Evolutionary conservation across 2,113 vertebrate species (phyloP).

Genomic region (Oryzias woworae): DNA sequence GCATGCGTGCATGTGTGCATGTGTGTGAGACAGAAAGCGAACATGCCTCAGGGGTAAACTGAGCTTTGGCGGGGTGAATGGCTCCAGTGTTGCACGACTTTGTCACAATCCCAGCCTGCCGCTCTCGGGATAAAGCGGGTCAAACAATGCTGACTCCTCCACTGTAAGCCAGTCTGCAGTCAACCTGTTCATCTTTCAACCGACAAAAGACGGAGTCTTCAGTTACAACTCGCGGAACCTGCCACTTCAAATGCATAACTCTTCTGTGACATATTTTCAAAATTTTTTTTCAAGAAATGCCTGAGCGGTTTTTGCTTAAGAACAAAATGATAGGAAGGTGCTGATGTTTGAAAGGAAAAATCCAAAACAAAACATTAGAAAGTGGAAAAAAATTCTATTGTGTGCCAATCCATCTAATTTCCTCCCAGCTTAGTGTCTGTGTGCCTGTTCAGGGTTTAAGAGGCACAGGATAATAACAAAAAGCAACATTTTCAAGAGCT

Average conservation of each 20-base stretch:
- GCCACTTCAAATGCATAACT: slow-evolving; percentile 45
- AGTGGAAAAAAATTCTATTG: background rate
- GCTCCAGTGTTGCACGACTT: slow-evolving; percentile 70
- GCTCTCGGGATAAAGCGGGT: slow-evolving; percentile 67
- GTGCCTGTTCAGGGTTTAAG: background rate
- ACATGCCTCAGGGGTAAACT: slow-evolving; percentile 61
- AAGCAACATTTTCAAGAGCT: background rate
- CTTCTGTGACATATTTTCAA: slow-evolving; percentile 26
- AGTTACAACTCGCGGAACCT: slow-evolving; percentile 44
- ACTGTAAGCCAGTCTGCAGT: slow-evolving; percentile 66
- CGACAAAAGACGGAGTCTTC: slow-evolving; percentile 58
- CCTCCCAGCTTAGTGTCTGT: background rate
- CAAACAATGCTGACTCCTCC: slow-evolving; percentile 72
- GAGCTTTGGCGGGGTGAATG: slow-evolving; percentile 62
- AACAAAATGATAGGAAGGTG: slow-evolving; percentile 13
- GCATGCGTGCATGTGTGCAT: slow-evolving; percentile 23
- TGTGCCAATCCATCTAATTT: background rate
- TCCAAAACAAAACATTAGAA: slow-evolving; percentile 5
- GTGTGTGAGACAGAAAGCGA: slow-evolving; percentile 15
- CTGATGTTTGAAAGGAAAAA: slow-evolving; percentile 2
- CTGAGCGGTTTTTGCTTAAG: slow-evolving; percentile 29
- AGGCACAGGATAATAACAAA: slow-evolving; percentile 1
- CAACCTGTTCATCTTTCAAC: slow-evolving; percentile 66
- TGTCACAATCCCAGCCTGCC: slow-evolving; percentile 63
- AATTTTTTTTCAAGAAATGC: slow-evolving; percentile 24